phyloP scores from a whole-genome alignment of 2,888 invertebrate species.

The Agapetus fuscipes region DNA sequence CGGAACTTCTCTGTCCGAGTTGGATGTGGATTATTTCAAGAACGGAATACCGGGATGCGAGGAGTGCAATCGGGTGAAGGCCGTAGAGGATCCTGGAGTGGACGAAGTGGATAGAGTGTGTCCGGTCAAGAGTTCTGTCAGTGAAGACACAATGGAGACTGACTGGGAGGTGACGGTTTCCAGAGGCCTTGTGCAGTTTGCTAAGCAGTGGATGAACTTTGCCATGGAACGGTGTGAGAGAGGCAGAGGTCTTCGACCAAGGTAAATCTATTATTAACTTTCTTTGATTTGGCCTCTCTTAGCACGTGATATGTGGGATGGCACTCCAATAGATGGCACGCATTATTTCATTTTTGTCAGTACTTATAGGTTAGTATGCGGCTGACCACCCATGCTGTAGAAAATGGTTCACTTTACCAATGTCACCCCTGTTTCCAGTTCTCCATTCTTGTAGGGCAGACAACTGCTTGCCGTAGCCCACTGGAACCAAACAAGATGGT shows the following conservation, averaged over 20 bases:
- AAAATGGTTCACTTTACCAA: no score
- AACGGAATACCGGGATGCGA: conserved; percentile 21
- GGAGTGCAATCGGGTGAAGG: conserved; percentile 29
- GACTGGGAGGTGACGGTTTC: conserved; percentile 39
- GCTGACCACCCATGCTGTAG: no score
- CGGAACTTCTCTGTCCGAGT: conserved; percentile 13
- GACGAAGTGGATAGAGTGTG: conserved; percentile 46
- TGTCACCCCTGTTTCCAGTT: no score
- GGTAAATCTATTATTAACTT: conserved; percentile 26
- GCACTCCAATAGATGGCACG: no score
- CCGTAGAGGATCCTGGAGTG: conserved; percentile 30
- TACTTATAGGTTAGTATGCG: no score
- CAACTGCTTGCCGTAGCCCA: conserved; percentile 36
- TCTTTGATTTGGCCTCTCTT: no score
- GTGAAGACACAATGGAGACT: conserved; percentile 26
- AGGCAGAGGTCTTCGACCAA: conserved; percentile 67
- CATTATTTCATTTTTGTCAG: no score
- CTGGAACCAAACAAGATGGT: no score
- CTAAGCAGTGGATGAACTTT: conserved; percentile 83
- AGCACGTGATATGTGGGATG: no score
- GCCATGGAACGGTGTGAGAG: conserved; percentile 76
- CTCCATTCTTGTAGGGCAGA: conserved; percentile 38
- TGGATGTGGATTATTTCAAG: conserved; percentile 16
- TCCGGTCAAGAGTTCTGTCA: conserved; percentile 33
- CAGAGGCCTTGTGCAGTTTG: conserved; percentile 56